These are phyloP conservation scores for Melieria picta DNA, from an alignment of 2,888 invertebrate genomes.

Conservation along the genomic window DNA sequence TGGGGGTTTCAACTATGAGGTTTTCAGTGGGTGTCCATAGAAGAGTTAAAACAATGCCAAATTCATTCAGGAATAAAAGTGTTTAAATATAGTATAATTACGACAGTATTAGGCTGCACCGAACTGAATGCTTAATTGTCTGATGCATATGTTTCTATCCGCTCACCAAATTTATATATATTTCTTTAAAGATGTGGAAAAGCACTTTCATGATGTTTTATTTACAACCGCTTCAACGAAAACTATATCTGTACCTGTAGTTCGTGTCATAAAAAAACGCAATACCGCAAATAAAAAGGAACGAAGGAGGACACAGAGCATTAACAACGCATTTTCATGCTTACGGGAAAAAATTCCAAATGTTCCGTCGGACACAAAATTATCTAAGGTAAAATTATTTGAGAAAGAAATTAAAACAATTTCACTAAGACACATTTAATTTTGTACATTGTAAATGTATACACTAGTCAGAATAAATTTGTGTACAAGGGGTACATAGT, in stretches of 20 bases:
- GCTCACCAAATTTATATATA: background rate
- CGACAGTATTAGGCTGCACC: no score
- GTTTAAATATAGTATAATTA: background rate
- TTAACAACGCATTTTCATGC: slow-evolving; percentile 94
- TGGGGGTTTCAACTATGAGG: no score
- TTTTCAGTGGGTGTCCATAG: no score
- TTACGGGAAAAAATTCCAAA: slow-evolving; percentile 94
- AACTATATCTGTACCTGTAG: slow-evolving; percentile 60
- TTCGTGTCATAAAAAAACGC: slow-evolving; percentile 74
- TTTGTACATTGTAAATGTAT: background rate
- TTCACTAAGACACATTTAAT: background rate
- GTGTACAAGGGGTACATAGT: no score
- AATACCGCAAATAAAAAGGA: slow-evolving; percentile 96
- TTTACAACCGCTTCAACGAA: slow-evolving; percentile 52
- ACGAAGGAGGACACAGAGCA: slow-evolving; percentile 88
- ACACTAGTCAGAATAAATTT: no score
- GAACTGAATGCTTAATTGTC: background rate
- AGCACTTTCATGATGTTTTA: slow-evolving; percentile 52
- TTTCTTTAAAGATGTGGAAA: slow-evolving; percentile 50
- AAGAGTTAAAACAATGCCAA: no score
- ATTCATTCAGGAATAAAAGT: no score
- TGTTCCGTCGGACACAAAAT: slow-evolving; percentile 94
- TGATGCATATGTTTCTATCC: background rate
- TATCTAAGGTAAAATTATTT: slow-evolving; percentile 80
- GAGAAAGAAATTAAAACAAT: background rate